These are phyloP conservation scores for Sturnus vulgaris DNA, from an alignment of 2,113 vertebrate genomes.

Conservation along the genomic window DNA sequence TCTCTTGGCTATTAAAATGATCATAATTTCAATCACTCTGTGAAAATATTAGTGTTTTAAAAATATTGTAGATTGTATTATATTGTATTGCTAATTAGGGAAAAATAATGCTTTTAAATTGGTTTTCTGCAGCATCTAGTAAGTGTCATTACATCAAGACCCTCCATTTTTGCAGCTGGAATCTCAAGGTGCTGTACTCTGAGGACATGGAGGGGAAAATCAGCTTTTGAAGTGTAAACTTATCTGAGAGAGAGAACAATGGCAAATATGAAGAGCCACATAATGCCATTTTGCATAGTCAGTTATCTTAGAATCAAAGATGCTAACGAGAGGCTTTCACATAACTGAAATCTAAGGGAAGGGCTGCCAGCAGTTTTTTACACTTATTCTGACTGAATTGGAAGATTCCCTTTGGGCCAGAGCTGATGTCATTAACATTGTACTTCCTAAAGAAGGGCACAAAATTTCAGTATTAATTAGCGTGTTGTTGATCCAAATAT, in stretches of 20 bases:
- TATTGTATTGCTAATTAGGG: neutral
- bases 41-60: neutral
- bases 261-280: neutral
- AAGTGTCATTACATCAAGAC: neutral
- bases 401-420: neutral
- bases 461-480: slow-evolving; percentile 16
- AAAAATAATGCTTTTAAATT: neutral
- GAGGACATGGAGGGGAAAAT: neutral
- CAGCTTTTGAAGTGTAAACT: neutral
- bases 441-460: neutral
- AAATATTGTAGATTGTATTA: neutral
- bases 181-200: neutral
- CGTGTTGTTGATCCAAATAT: neutral
- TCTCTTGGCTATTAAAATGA: neutral
- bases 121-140: neutral
- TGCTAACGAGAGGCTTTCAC: neutral
- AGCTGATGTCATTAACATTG: neutral
- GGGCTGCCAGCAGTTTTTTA: neutral
- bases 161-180: neutral
- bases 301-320: neutral
- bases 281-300: neutral
- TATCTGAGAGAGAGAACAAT: neutral
- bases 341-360: neutral
- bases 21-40: neutral
- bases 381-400: neutral